phyloP scores from a whole-genome alignment of 2,888 invertebrate genomes.

The Spisula subtruncata region DNA sequence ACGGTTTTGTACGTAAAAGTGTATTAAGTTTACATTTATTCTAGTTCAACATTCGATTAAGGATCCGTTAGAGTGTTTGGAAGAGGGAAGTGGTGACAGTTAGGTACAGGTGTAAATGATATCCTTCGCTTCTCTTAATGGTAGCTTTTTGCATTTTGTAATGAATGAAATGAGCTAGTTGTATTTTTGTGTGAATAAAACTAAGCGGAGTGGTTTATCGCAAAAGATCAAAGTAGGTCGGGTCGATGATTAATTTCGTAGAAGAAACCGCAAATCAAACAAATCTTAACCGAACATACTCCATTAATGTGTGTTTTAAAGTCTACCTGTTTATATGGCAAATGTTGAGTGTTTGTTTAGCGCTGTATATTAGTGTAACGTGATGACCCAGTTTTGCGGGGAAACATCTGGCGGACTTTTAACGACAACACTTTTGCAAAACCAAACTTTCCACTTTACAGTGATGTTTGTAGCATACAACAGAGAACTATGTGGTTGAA shows the following conservation, averaged over 20 bases:
- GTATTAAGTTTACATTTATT: not conserved
- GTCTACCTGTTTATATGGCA: constrained; percentile 35
- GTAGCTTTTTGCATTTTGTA: constrained; percentile 24
- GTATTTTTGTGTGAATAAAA: constrained; percentile 43
- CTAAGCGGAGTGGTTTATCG: constrained; percentile 36
- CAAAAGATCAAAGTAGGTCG: constrained; percentile 42
- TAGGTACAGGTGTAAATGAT: not conserved
- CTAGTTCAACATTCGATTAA: not conserved
- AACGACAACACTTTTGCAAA: not conserved
- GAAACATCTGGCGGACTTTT: constrained; percentile 28
- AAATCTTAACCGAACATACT: constrained; percentile 20
- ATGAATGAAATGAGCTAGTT: constrained; percentile 24
- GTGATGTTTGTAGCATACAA: not conserved
- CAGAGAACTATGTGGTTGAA: not conserved
- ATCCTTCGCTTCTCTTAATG: not conserved
- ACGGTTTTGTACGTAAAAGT: not conserved
- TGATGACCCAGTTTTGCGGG: constrained; percentile 24
- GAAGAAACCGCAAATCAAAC: constrained; percentile 54
- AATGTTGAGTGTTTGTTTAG: constrained; percentile 37
- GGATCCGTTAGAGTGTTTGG: not conserved
- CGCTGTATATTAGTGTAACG: not conserved
- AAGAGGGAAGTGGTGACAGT: not conserved
- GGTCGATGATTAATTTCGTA: constrained; percentile 38
- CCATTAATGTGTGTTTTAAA: constrained; percentile 34
- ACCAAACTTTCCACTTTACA: not conserved